Evolutionary conservation across 2,888 invertebrate genomes (phyloP).

Genomic region (Diarsia mendica): DNA sequence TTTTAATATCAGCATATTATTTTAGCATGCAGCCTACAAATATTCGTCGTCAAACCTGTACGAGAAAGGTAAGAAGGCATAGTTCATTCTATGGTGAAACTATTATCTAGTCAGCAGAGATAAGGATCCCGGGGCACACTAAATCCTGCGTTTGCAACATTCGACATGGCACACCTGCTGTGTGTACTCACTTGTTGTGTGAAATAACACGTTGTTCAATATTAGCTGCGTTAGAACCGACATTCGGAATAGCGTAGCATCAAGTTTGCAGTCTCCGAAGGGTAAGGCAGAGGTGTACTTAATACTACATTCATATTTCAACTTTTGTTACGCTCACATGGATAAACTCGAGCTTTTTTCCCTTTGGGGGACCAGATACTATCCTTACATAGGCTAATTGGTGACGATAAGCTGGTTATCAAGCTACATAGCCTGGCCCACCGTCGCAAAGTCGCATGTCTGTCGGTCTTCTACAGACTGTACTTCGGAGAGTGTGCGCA

Average conservation of each 20-base stretch:
- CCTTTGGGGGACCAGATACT: too few species aligned
- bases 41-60: background rate
- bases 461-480: too few species aligned
- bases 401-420: too few species aligned
- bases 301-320: background rate
- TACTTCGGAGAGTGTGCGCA: too few species aligned
- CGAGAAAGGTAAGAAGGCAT: background rate
- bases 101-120: background rate
- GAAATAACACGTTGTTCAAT: background rate
- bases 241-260: too few species aligned
- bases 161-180: background rate
- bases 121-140: background rate
- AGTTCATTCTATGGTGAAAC: background rate
- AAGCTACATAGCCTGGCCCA: too few species aligned
- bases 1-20: background rate
- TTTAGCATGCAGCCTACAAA: background rate
- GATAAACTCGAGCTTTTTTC: too few species aligned
- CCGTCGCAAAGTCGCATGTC: too few species aligned
- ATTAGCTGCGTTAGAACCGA: conserved; percentile 6
- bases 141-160: conserved; percentile 2
- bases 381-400: too few species aligned
- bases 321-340: too few species aligned
- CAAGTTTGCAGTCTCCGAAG: too few species aligned
- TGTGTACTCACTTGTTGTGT: background rate
- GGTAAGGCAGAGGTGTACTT: background rate